Evolutionary conservation across 2,113 vertebrate species (phyloP), one percentile per base, ranked within the genome.

Genomic region (Peromyscus maniculatus): DNA sequence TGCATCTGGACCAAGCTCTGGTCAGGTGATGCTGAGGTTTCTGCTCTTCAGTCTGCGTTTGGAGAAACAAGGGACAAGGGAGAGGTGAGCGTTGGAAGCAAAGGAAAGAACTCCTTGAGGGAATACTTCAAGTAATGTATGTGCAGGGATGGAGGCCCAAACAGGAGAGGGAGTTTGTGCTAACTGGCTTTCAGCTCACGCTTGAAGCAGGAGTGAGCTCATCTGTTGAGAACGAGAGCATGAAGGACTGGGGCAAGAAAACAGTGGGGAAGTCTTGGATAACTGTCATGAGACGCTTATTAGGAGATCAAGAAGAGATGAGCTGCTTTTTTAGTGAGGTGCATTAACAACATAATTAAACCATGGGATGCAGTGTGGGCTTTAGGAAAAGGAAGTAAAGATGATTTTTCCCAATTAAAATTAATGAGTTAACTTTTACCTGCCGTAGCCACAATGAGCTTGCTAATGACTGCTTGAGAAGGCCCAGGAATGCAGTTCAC

Each of bases 381-480:
- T 97, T 97, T 79, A 93, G 87, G 83, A 90, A 93, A 84, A 97
- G 97, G 97, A 95, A 97, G 78, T 94, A 46, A 94, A 91, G 93
- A 93, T 96, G 87, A 91, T 91, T 94, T 91, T 91, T 67, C 57
- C 93, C 83, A 95, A 97, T 98, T 98, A 97, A 97, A 97, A 96
- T 96, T 95, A 98, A 97, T 94, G 95, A 97, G 89, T 87, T 91
- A 89, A 95, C 87, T 75, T 95, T 97, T 91, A 93, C 93, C 89
- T 84, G 24, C 2, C 12, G 67, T 91, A 89, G 67, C 78, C 91
- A 89, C 89, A 13, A 17, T 72, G 16, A 0, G 13, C 87, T 96
- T 87, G 55, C 33, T 97, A 97, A 95, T 64, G 91, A 89, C 86
- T 84, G 67, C 92, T 57, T 87, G 89, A 91, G 87, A 95, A 96